Evolutionary conservation across 2,888 invertebrate genomes (phyloP).

Genomic region (Heliconius charithonia): DNA sequence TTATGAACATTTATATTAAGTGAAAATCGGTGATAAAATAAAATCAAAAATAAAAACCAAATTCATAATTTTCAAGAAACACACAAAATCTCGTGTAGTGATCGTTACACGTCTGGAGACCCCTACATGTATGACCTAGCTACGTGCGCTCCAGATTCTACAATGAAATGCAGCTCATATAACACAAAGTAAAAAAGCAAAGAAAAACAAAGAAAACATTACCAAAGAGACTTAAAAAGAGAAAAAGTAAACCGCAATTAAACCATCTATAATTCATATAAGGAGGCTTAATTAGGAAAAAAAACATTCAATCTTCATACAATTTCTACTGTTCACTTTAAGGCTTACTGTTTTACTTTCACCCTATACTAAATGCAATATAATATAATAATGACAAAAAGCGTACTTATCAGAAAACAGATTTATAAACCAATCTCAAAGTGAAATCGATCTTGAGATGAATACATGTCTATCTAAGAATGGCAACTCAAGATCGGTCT

Average conservation of each 20-base stretch:
- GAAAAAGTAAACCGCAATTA: conserved; percentile 4
- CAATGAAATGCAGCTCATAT: conserved; percentile 7
- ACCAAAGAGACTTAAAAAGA: neutral
- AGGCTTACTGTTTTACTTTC: too few species aligned
- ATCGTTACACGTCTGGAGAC: neutral
- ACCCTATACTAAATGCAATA: too few species aligned
- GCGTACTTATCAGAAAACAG: too few species aligned
- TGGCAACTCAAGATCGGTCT: too few species aligned
- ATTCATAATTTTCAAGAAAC: neutral
- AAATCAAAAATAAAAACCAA: neutral
- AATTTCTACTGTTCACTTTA: too few species aligned
- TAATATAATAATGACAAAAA: too few species aligned
- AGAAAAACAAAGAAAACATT: neutral
- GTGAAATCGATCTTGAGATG: too few species aligned
- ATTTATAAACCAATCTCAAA: too few species aligned
- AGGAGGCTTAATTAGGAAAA: neutral
- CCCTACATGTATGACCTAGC: conserved; percentile 11
- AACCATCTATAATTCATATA: neutral
- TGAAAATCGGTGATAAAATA: neutral
- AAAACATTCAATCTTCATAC: too few species aligned
- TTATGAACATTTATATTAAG: too few species aligned
- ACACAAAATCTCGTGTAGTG: neutral
- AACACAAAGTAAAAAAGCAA: conserved; percentile 4
- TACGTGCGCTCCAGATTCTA: conserved; percentile 16
- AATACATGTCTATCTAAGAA: too few species aligned